Evolutionary conservation across 53 echinoderm and acorn worm genomes (phyloP).

Genomic region (Paracentrotus lividus): DNA sequence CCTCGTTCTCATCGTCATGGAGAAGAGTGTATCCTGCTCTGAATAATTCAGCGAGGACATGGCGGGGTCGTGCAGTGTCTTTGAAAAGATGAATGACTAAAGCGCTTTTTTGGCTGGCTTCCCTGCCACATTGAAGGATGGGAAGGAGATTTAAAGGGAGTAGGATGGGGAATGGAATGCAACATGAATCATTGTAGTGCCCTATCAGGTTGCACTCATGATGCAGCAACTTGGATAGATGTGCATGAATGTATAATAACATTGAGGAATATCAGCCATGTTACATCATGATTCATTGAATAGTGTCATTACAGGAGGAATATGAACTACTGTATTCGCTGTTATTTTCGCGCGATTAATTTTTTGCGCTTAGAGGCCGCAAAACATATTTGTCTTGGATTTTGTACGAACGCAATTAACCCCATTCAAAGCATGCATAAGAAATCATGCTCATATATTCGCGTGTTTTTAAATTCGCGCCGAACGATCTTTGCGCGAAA

Average conservation of each 20-base stretch:
- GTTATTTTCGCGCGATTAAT: too few relatives aligned
- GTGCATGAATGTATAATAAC: not conserved
- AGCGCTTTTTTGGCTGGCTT: not conserved
- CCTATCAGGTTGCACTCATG: slow-evolving; percentile 18
- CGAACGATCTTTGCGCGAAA: too few relatives aligned
- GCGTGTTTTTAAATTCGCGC: too few relatives aligned
- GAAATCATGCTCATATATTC: too few relatives aligned
- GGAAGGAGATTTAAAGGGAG: not conserved
- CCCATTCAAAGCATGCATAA: too few relatives aligned
- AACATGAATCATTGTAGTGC: not conserved
- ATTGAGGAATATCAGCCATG: not conserved
- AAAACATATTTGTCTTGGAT: too few relatives aligned
- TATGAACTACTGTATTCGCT: too few relatives aligned
- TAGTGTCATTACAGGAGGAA: too few relatives aligned
- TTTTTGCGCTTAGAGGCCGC: too few relatives aligned
- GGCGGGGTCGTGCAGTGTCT: not conserved
- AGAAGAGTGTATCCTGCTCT: slow-evolving; percentile 34
- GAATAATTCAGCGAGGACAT: slow-evolving; percentile 36
- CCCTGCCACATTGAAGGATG: not conserved
- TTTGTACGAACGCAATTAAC: too few relatives aligned
- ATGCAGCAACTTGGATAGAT: not conserved
- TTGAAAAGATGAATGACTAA: not conserved
- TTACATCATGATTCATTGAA: not conserved
- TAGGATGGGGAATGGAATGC: not conserved
- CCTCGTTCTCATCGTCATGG: not conserved